Evolutionary conservation across 2,113 vertebrate genomes (phyloP).

Genomic region (Melospiza melodia): DNA sequence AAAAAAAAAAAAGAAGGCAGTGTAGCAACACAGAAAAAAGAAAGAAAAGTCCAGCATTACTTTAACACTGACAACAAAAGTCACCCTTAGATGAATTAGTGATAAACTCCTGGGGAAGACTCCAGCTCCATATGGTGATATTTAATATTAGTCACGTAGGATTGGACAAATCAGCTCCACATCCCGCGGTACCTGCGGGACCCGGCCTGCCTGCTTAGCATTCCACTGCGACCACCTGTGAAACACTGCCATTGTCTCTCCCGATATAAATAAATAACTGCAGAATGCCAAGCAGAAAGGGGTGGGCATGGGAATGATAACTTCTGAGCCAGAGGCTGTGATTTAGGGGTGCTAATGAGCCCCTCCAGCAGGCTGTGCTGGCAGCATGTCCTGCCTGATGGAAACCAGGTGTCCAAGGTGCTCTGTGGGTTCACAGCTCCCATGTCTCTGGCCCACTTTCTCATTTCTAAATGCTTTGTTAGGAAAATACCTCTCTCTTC

Average conservation of each 20-base stretch:
- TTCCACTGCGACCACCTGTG: slow-evolving; percentile 6
- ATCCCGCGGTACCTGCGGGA: neutral
- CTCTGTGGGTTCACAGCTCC: neutral
- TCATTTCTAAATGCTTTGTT: neutral
- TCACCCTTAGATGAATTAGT: slow-evolving; percentile 61
- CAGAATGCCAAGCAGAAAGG: slow-evolving; percentile 37
- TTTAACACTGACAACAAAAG: slow-evolving; percentile 49
- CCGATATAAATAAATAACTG: slow-evolving; percentile 58
- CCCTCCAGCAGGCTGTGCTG: rapidly evolving
- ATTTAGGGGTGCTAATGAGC: slow-evolving; percentile 42
- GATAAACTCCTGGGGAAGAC: slow-evolving; percentile 41
- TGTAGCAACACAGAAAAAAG: neutral
- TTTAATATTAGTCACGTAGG: slow-evolving; percentile 43
- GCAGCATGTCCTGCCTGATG: neutral
- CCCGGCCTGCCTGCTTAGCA: neutral
- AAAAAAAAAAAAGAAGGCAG: neutral
- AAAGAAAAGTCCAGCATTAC: neutral
- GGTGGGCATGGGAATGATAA: slow-evolving; percentile 21
- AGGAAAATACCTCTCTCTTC: neutral
- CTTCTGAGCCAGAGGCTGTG: neutral
- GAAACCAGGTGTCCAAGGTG: neutral
- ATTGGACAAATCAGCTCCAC: neutral
- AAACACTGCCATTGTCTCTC: slow-evolving; percentile 44
- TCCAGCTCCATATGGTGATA: slow-evolving; percentile 29
- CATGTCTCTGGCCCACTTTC: neutral